phyloP scores from a whole-genome alignment of 2,797 vertebrate species.

The Syncerus caffer region DNA sequence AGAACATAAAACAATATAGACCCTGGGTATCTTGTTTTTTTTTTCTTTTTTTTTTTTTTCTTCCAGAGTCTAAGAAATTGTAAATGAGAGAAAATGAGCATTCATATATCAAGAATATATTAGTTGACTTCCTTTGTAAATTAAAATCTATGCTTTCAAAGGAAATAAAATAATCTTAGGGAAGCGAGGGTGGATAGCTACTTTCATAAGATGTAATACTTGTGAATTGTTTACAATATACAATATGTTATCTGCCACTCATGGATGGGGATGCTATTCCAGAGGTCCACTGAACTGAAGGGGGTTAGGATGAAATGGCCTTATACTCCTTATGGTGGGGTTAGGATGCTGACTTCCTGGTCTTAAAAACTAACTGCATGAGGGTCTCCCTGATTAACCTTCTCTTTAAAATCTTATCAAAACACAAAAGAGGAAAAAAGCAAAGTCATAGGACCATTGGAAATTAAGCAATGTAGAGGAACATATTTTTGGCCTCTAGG shows the following conservation, averaged over 20 bases:
- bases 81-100: conserved; percentile 50
- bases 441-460: background rate
- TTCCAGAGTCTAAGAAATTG: background rate
- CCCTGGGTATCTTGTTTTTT: conserved; percentile 39
- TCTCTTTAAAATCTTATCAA: background rate
- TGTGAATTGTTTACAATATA: background rate
- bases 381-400: background rate
- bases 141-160: conserved; percentile 8
- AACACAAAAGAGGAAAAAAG: background rate
- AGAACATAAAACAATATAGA: conserved; percentile 72
- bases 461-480: background rate
- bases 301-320: background rate
- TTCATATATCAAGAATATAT: conserved; percentile 19
- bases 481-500: background rate
- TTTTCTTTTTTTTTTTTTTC: background rate
- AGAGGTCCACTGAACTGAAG: background rate
- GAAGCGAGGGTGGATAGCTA: background rate
- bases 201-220: background rate
- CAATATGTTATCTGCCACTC: too few species aligned
- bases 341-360: background rate
- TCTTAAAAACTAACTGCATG: background rate
- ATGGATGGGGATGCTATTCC: background rate
- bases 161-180: background rate
- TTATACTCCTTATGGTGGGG: background rate
- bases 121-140: conserved; percentile 23